These are phyloP conservation scores for Noctuana brunneofusca DNA, from an alignment of 2,888 invertebrate genomes.

Conservation along the genomic window DNA sequence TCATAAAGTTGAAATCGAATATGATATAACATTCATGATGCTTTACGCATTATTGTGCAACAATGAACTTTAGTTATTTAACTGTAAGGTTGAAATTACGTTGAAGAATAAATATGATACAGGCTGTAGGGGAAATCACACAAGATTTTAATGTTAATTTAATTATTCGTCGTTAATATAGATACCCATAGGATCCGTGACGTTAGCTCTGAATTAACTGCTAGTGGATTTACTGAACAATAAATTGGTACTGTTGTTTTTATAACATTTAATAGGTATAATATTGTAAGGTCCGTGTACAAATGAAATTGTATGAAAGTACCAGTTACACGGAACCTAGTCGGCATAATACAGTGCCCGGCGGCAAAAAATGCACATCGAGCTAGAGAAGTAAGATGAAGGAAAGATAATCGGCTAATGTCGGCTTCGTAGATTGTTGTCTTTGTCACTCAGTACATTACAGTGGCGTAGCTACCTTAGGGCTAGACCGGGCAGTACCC, in stretches of 20 bases:
- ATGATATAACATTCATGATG: neutral
- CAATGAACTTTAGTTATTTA: neutral
- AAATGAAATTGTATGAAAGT: too few species aligned
- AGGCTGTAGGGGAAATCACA: constrained; percentile 29
- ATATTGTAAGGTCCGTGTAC: too few species aligned
- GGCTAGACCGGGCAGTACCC: too few species aligned
- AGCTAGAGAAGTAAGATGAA: too few species aligned
- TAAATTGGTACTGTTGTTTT: neutral
- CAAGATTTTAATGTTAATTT: constrained; percentile 35
- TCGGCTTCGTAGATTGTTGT: too few species aligned
- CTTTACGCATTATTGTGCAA: neutral
- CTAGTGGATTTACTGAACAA: constrained; percentile 19
- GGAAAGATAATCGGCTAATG: too few species aligned
- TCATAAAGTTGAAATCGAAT: constrained; percentile 6
- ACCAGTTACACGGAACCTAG: too few species aligned
- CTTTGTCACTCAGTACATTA: too few species aligned
- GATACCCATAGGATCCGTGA: constrained; percentile 29
- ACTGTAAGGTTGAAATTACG: constrained; percentile 5
- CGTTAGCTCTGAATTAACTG: constrained; percentile 24
- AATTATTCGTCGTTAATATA: constrained; percentile 32
- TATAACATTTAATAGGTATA: neutral
- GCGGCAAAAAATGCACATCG: too few species aligned
- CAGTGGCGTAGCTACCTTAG: too few species aligned
- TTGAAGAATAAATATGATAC: constrained; percentile 4
- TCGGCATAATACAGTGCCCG: too few species aligned